Evolutionary conservation across 2,113 vertebrate genomes (phyloP).

Genomic region (Melanostigma gelatinosum): DNA sequence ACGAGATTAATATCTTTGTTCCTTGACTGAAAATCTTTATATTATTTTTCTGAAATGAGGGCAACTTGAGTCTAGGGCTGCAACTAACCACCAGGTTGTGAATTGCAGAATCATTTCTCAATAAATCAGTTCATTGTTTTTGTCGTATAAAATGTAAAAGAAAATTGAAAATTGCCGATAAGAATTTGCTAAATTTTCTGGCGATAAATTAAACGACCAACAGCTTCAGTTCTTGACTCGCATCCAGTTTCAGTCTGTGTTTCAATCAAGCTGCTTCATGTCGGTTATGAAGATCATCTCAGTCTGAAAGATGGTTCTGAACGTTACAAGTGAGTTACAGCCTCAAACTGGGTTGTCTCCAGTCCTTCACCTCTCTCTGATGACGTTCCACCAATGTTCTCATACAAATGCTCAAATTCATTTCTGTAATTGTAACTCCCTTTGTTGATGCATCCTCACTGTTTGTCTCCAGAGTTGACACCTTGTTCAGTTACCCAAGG

Average conservation of each 20-base stretch:
- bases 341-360: not conserved
- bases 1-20: too few species aligned
- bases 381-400: not conserved
- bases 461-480: conserved; percentile 56
- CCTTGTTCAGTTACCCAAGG: conserved; percentile 74
- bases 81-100: too few species aligned
- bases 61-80: too few species aligned
- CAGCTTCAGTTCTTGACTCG: not conserved
- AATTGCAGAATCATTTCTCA: too few species aligned
- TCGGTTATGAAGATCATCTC: not conserved
- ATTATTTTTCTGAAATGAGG: too few species aligned
- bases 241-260: too few species aligned
- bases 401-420: not conserved
- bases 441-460: not conserved
- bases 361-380: not conserved
- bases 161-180: too few species aligned
- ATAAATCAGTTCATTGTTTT: too few species aligned
- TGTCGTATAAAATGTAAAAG: too few species aligned
- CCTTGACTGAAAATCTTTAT: too few species aligned
- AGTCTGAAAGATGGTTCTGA: not conserved
- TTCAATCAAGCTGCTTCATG: too few species aligned
- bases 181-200: not conserved
- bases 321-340: not conserved
- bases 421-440: not conserved
- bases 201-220: not conserved